Base-by-base conservation (phyloP, 2,888 invertebrate species). In the Papilio protenor region DNA sequence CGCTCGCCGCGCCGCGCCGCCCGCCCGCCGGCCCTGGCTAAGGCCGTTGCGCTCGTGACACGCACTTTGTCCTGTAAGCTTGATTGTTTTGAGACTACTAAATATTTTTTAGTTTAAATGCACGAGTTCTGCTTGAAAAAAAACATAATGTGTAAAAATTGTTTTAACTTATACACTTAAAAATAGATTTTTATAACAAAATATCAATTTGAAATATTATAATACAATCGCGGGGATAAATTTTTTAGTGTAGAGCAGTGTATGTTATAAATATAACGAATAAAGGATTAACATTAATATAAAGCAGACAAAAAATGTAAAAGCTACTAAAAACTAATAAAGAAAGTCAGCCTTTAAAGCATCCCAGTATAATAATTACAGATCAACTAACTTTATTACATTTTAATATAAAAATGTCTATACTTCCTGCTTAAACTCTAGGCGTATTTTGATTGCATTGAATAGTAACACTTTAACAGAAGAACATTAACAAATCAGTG, bases 41-140 rank as follows among this genome's bases (percentile, higher is more conserved):
- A 92, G 94, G 93, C 91, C 92, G 93, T 92, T 92, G 92, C 92
- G 93, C 93, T 94, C 92, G 88, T 93, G 90, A 92, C 92, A 92
- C 91, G 93, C 92, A 93, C 92, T 94, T 90, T 91, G 91, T 90
- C 91, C 91, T 90, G 85, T 83, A 81, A 79, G 71, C 77, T 69
- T 85, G 84, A 83, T 87, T 85, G 84, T 85, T 84, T 83, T 82
- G 81, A 82, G 80, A 80, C 81, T 81, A 79, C 57, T 78, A 76
- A 81, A 82, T 81, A 76, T 49, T 75, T 23, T 76, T 64, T 49
- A 12, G n/a, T 45, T 33, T 18, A 18, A 66, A 6, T 33, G 33
- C 33, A 18, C 52, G 21, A 11, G 66, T 66, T 6, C n/a, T 10
- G n/a, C 66, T 16, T 66, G 45, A 71, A 49, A 47, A 71, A 2